Conservation (phyloP, 2,797 vertebrate genomes). For the Lutra lutra region DNA sequence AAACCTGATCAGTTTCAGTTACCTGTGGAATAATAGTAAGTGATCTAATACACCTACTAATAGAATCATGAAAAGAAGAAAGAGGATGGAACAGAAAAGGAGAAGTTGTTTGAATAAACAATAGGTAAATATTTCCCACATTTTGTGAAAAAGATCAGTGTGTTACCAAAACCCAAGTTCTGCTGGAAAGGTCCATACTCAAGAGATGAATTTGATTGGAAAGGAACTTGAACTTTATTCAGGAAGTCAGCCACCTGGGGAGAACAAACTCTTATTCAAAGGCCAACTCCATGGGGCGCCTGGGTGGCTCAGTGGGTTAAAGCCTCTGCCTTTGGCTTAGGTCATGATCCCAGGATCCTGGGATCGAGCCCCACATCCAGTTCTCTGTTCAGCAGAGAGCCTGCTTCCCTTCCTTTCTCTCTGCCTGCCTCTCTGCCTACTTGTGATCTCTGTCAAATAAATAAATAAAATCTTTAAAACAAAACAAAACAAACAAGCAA, state of each 20-base stretch:
- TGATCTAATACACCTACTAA: neutral
- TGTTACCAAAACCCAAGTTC: neutral
- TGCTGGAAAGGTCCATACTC: neutral
- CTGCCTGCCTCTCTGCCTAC: too few relatives aligned
- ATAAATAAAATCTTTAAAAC: too few relatives aligned
- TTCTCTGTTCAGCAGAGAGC: too few relatives aligned
- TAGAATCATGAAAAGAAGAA: neutral
- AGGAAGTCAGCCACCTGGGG: neutral
- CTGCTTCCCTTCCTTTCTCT: too few relatives aligned
- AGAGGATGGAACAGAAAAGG: neutral
- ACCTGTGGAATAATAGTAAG: neutral
- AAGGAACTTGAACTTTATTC: neutral
- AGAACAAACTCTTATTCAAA: neutral
- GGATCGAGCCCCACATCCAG: rapidly evolving
- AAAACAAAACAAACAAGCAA: too few relatives aligned
- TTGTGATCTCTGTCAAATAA: too few relatives aligned
- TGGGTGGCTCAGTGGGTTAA: too few relatives aligned
- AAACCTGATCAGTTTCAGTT: neutral
- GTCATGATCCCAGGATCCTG: too few relatives aligned
- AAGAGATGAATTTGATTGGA: neutral
- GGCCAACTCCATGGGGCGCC: neutral
- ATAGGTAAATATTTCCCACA: neutral
- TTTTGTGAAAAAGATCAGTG: neutral
- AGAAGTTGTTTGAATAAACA: neutral
- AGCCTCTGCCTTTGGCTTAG: too few relatives aligned